Base-by-base conservation (phyloP, 1,140 invertebrate species). In the Drosophila parabipectinata region DNA sequence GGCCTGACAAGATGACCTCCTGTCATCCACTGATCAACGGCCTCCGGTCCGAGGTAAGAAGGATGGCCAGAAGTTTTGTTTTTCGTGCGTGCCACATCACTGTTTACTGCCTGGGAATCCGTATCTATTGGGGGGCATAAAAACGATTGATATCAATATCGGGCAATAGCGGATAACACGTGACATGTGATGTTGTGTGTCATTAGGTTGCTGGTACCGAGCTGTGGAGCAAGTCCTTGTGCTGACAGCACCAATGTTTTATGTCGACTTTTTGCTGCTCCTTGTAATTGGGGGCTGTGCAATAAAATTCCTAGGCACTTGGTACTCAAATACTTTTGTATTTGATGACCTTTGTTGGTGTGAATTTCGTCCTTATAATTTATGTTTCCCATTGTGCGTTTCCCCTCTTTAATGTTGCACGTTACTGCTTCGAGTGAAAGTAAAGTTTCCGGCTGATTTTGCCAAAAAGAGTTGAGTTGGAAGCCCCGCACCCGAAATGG, bases 141-240 rank as follows among this genome's bases (percentile, higher is more conserved):
- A 87, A 85, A 85, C 82, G 82, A 88, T 85, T 85, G 82, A 82
- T 85, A 87, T 85, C 82, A 85, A 85, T 85, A 87, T 85, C 60
- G 37, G 56, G 44, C 39, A 56, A 51, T 47, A 15, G 26, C 39
- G 44, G 47, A 50, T 53, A 52, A 52, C 66, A 72, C 55, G 67
- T 50, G 67, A 72, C 68, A 69, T 66, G 78, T 34, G 73, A 84
- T 85, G 80, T 71, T 64, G 82, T 7, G 41, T 44, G 41, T 81
- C 77, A 84, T 87, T 81, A 87, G 79, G 55, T 66, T 64, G 63
- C 54, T 58, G 61, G 41, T 24, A 24, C 37, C 21, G 26, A 28
- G 26, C 6, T 1, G 26, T 28, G 8, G 44, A 47, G 44, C 18
- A 18, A 21, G 9, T 53, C 69, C 58, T 55, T 12, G 28, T 34